phyloP scores from a whole-genome alignment of 2,888 invertebrate genomes.

The Axea sp. region DNA sequence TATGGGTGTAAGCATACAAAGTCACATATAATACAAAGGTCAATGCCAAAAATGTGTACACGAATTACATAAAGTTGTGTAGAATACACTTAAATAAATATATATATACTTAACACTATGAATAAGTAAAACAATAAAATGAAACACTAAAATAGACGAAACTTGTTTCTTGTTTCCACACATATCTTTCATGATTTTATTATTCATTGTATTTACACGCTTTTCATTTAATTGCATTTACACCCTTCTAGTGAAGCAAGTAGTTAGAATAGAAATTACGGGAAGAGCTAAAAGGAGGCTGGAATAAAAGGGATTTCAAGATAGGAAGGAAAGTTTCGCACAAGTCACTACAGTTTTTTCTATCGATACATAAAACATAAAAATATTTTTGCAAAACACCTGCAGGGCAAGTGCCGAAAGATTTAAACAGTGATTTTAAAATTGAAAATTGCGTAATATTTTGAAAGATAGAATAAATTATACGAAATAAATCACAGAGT shows the following conservation, averaged over 20 bases:
- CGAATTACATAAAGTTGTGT: too few relatives aligned
- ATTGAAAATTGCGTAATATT: not conserved
- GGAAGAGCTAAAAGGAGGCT: conserved; percentile 11
- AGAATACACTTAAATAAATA: too few relatives aligned
- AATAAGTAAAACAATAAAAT: too few relatives aligned
- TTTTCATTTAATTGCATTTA: conserved; percentile 51
- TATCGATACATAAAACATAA: conserved; percentile 2
- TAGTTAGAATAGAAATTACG: conserved; percentile 46
- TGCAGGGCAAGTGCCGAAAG: too few relatives aligned
- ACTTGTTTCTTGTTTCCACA: too few relatives aligned
- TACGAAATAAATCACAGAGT: conserved; percentile 26
- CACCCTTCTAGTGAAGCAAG: conserved; percentile 41
- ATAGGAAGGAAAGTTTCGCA: conserved; percentile 20
- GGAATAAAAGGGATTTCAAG: conserved; percentile 31
- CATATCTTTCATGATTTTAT: conserved; percentile 25
- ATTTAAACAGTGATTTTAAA: conserved; percentile 6
- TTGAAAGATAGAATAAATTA: conserved; percentile 37
- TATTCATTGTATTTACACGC: conserved; percentile 31
- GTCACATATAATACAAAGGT: too few relatives aligned
- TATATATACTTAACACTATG: too few relatives aligned
- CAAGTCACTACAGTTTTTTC: conserved; percentile 13
- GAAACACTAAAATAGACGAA: too few relatives aligned
- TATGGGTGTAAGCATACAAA: too few relatives aligned
- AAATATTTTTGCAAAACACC: conserved; percentile 14
- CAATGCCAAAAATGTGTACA: too few relatives aligned